These are phyloP conservation scores for Chloroceryle amazona DNA, from an alignment of 2,797 vertebrate species.

Conservation along the genomic window DNA sequence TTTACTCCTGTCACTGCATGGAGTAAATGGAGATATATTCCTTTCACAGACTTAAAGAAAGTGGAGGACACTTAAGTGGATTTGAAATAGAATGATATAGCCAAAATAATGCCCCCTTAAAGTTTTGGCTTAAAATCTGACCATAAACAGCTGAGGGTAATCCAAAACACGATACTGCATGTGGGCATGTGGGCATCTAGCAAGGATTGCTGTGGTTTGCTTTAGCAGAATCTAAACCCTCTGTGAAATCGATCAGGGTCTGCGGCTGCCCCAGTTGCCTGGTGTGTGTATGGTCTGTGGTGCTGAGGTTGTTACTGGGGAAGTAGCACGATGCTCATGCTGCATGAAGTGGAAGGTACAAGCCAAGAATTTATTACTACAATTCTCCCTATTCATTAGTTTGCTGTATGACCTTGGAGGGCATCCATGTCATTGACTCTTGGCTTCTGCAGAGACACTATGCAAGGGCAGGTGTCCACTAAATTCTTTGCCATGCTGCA, in stretches of 20 bases:
- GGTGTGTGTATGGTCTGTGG: background rate
- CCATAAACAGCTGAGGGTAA: slow-evolving; percentile 34
- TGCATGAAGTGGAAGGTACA: background rate
- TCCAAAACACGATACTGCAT: background rate
- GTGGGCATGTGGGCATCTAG: slow-evolving; percentile 9
- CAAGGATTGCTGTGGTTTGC: background rate
- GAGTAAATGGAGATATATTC: background rate
- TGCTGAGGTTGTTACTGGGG: slow-evolving; percentile 39
- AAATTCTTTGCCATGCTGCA: rapidly evolving
- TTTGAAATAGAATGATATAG: background rate
- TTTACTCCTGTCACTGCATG: background rate
- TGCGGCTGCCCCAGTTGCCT: background rate
- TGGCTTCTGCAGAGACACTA: background rate
- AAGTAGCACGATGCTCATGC: slow-evolving; percentile 4
- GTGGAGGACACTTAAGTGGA: background rate
- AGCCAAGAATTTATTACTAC: slow-evolving; percentile 30
- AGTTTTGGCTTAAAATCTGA: slow-evolving; percentile 12
- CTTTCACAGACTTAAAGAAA: background rate
- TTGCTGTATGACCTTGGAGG: background rate
- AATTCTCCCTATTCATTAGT: background rate
- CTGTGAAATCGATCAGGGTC: slow-evolving; percentile 49
- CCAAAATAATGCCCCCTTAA: background rate
- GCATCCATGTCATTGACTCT: background rate
- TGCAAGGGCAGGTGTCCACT: background rate
- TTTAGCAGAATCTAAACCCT: slow-evolving; percentile 43